These are phyloP conservation scores for Holothuria leucospilota DNA, from an alignment of 53 echinoderm and acorn worm species.

Conservation along the genomic window DNA sequence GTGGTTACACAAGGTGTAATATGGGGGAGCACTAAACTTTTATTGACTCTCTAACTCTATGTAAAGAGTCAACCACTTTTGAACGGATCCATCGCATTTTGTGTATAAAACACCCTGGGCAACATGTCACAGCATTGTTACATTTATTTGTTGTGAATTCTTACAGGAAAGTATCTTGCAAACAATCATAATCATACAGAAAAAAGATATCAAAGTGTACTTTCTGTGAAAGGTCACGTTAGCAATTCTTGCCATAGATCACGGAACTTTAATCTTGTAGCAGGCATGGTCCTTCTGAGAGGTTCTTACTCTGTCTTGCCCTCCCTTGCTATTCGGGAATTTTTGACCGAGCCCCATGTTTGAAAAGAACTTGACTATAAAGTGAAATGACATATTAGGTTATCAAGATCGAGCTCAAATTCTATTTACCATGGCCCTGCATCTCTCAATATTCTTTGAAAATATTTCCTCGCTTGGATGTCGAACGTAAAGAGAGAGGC, in stretches of 20 bases:
- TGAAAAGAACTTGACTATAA: conserved; percentile 16
- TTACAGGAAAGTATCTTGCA: too few species aligned
- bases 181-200: too few species aligned
- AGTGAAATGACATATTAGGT: conserved; percentile 34
- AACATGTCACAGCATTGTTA: neutral
- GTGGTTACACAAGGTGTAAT: neutral
- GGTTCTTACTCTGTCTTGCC: too few species aligned
- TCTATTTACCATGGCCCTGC: conserved; percentile 19
- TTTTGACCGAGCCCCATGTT: neutral
- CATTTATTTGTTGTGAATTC: conserved; percentile 1
- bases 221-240: too few species aligned
- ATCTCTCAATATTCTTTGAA: conserved; percentile 26
- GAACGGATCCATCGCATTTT: neutral
- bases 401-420: conserved; percentile 23
- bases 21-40: neutral
- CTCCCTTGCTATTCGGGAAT: too few species aligned
- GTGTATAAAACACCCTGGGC: conserved; percentile 12
- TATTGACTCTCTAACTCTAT: too few species aligned
- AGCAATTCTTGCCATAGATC: too few species aligned
- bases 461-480: conserved; percentile 33
- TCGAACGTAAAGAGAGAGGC: conserved; percentile 34
- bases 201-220: too few species aligned
- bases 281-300: too few species aligned
- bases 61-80: too few species aligned
- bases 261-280: too few species aligned